These are phyloP conservation scores for Novumbra hubbsi DNA, from an alignment of 2,797 vertebrate genomes.

Conservation along the genomic window DNA sequence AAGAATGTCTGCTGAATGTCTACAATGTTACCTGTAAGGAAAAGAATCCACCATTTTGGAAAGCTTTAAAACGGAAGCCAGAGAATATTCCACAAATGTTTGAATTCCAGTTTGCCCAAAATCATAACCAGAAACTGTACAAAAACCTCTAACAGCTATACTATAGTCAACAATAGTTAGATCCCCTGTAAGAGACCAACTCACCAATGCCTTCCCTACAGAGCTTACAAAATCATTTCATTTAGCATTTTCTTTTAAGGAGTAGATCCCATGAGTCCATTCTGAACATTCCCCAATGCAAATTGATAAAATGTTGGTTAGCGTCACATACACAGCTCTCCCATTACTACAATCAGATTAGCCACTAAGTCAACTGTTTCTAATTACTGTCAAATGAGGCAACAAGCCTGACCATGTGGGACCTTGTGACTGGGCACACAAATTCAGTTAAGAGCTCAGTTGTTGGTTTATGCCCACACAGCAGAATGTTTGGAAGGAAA, in stretches of 20 bases:
- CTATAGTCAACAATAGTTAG: background rate
- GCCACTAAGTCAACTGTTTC: conserved; percentile 32
- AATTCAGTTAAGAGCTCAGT: conserved; percentile 18
- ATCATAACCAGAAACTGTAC: no score
- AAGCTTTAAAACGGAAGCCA: no score
- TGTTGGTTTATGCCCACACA: conserved; percentile 18
- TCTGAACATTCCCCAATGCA: background rate
- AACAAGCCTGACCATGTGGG: conserved; percentile 36
- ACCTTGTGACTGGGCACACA: conserved; percentile 49
- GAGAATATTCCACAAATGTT: no score
- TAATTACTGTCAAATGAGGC: conserved; percentile 18
- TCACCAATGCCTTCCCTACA: background rate
- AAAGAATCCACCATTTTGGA: no score
- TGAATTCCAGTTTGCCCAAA: no score
- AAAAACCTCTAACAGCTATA: no score
- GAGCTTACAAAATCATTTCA: background rate
- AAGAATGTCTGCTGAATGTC: no score
- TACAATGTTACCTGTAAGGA: no score
- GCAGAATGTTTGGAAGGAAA: conserved; percentile 1
- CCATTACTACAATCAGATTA: conserved; percentile 3
- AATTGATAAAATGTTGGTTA: background rate
- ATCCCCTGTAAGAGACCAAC: background rate
- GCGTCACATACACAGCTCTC: background rate
- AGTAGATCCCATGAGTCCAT: background rate
- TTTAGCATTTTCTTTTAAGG: background rate